phyloP scores from a whole-genome alignment of 2,888 invertebrate species.

The Eugnorisma glareosa region DNA sequence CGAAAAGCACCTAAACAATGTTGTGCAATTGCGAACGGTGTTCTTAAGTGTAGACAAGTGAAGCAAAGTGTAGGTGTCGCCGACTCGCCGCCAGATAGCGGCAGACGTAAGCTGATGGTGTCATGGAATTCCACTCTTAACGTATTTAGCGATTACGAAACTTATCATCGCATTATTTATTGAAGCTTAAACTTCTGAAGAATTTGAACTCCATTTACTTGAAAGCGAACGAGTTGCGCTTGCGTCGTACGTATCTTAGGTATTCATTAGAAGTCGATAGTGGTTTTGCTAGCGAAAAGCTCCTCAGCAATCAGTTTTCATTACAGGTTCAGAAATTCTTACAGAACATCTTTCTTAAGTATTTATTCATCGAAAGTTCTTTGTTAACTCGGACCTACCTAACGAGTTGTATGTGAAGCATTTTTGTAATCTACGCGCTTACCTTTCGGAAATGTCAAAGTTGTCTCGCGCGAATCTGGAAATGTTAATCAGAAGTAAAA shows the following conservation, averaged over 20 bases:
- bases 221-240: slow-evolving; percentile 29
- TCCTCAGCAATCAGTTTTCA: slow-evolving; percentile 10
- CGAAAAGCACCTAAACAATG: slow-evolving; percentile 77
- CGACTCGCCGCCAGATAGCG: slow-evolving; percentile 74
- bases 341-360: background rate
- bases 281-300: slow-evolving; percentile 26
- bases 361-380: slow-evolving; percentile 17
- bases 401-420: background rate
- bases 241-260: slow-evolving; percentile 10
- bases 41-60: slow-evolving; percentile 69
- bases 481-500: slow-evolving; percentile 57
- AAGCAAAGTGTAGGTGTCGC: slow-evolving; percentile 77
- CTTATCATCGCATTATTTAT: slow-evolving; percentile 58
- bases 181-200: slow-evolving; percentile 39
- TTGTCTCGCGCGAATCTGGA: slow-evolving; percentile 38
- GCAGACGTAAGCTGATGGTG: slow-evolving; percentile 75
- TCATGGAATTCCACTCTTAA: slow-evolving; percentile 69
- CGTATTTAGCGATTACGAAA: slow-evolving; percentile 67
- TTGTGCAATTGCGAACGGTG: slow-evolving; percentile 81
- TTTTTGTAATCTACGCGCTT: slow-evolving; percentile 19
- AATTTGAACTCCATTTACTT: slow-evolving; percentile 49
- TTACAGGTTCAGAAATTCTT: slow-evolving; percentile 3
- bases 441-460: slow-evolving; percentile 51
- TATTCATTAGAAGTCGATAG: slow-evolving; percentile 19
- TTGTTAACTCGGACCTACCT: slow-evolving; percentile 1